Conservation (phyloP, 2,888 invertebrate genomes). For the Apamea sordens region DNA sequence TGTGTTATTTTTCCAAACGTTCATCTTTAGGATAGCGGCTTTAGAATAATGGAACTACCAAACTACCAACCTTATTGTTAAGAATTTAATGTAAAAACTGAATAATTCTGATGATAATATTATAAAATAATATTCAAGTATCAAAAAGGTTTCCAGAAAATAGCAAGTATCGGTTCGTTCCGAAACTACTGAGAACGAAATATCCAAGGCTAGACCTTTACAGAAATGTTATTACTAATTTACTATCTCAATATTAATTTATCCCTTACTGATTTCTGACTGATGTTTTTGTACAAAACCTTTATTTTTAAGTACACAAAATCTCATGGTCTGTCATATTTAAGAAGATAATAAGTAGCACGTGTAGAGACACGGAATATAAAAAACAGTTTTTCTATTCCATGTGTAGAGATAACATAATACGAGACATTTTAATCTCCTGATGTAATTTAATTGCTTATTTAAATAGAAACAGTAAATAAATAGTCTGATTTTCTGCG, state of each 20-base stretch:
- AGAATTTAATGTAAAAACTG: not conserved
- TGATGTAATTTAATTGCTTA: constrained; percentile 25
- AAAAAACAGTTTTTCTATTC: too few species aligned
- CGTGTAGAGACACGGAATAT: not conserved
- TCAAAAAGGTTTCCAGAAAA: constrained; percentile 65
- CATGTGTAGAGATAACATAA: not conserved
- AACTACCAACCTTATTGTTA: not conserved
- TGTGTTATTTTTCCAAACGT: too few species aligned
- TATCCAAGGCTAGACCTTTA: not conserved
- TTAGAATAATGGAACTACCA: not conserved
- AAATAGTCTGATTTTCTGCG: constrained; percentile 10
- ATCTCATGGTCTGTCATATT: not conserved
- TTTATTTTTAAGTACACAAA: not conserved
- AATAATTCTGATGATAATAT: not conserved
- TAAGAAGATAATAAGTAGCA: not conserved
- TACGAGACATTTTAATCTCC: constrained; percentile 2
- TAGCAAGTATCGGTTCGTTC: constrained; percentile 39
- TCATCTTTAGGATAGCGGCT: not conserved
- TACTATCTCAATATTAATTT: too few species aligned
- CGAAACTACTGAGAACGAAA: constrained; percentile 27
- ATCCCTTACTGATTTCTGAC: not conserved
- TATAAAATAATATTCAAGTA: constrained; percentile 61
- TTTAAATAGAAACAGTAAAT: not conserved
- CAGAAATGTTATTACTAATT: not conserved
- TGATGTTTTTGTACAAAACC: not conserved